A percentile compares a stretch with the other conserved stretches of the same genome.
These are phyloP conservation scores for Pyrrhosoma nymphula DNA, from an alignment of 2,888 invertebrate genomes.

Conservation along the genomic window DNA sequence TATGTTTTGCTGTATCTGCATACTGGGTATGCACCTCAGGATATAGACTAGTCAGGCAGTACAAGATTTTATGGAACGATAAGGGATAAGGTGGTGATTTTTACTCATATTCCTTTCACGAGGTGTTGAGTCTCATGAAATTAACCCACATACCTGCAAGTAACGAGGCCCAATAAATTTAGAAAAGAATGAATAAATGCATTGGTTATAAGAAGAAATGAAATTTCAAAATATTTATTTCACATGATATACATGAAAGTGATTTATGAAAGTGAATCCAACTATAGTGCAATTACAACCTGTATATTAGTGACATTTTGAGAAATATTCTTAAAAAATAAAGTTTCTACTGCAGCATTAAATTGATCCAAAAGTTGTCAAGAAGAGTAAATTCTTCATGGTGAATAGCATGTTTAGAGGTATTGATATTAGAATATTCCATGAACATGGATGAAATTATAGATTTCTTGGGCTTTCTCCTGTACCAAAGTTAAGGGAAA, in stretches of 20 bases:
- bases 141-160: background rate
- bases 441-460: slow-evolving; percentile 9
- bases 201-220: background rate
- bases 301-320: slow-evolving; percentile 4
- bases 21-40: slow-evolving; percentile 54
- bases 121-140: background rate
- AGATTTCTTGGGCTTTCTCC: slow-evolving; percentile 55
- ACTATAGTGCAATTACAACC: background rate
- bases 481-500: slow-evolving; percentile 40
- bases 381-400: background rate
- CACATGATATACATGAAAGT: background rate
- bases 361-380: slow-evolving; percentile 9
- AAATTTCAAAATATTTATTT: background rate
- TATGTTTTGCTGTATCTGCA: slow-evolving; percentile 41
- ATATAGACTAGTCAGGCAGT: background rate
- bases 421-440: slow-evolving; percentile 53
- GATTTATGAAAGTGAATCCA: background rate
- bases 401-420: slow-evolving; percentile 11
- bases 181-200: background rate
- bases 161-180: background rate
- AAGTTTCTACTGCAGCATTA: slow-evolving; percentile 34
- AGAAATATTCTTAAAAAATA: background rate
- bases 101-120: background rate
- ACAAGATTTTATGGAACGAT: background rate
- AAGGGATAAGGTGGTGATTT: background rate